phyloP scores from a whole-genome alignment of 1,140 invertebrate genomes.

The Eciton burchellii region DNA sequence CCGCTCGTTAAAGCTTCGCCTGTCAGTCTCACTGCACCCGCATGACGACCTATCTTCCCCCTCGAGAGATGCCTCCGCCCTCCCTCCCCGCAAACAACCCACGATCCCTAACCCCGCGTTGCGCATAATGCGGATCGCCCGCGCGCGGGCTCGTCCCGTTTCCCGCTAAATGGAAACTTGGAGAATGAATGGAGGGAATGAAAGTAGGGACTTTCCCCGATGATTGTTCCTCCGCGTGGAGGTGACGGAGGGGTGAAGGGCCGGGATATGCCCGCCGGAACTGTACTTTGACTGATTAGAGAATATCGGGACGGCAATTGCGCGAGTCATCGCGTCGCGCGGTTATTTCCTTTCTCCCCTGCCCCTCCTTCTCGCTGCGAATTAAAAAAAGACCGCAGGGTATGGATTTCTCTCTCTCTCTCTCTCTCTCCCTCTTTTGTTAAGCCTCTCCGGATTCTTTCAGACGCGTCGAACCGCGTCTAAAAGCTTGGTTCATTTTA shows the following conservation, averaged over 20 bases:
- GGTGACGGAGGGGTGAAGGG: conserved; percentile 6
- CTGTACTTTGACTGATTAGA: conserved; percentile 36
- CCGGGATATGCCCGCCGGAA: background rate
- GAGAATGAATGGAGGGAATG: background rate
- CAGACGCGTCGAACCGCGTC: conserved; percentile 43
- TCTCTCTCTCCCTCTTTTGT: conserved; percentile 16
- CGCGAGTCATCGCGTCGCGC: conserved; percentile 1
- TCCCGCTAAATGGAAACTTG: conserved; percentile 37
- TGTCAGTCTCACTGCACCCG: conserved; percentile 65
- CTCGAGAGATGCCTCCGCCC: background rate
- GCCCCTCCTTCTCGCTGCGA: background rate
- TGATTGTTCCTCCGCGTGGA: conserved; percentile 16
- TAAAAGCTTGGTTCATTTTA: conserved; percentile 58
- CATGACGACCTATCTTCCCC: conserved; percentile 53
- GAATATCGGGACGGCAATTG: conserved; percentile 16
- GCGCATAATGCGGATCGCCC: conserved; percentile 29
- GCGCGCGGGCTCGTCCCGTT: conserved; percentile 50
- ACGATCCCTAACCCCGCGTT: background rate
- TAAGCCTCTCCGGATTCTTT: conserved; percentile 35
- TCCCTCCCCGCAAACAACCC: background rate
- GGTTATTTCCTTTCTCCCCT: background rate
- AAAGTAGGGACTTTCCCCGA: conserved; percentile 7
- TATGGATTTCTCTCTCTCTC: background rate
- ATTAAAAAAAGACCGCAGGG: conserved; percentile 20
- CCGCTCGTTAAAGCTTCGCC: conserved; percentile 63